A percentile compares a stretch with the other conserved stretches of the same genome.
phyloP scores from a whole-genome alignment of 2,113 vertebrate species.

The Monopterus albus region DNA sequence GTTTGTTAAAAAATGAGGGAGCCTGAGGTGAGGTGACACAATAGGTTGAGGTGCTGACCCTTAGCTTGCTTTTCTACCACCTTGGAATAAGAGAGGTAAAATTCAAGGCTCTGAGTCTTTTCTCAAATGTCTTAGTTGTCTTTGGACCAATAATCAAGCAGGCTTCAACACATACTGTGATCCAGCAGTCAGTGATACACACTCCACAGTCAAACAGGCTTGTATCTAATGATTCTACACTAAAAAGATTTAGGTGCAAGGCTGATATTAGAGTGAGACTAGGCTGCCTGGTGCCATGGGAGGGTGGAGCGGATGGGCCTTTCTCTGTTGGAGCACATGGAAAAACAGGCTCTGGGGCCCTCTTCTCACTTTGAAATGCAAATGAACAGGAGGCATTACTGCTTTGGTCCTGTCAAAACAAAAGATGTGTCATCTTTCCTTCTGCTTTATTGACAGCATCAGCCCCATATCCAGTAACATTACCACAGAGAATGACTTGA shows the following conservation, averaged over 20 bases:
- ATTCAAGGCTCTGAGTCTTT: slow-evolving; percentile 21
- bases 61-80: neutral
- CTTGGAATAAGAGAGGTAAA: slow-evolving; percentile 1
- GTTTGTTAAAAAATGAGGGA: neutral
- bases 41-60: slow-evolving; percentile 30
- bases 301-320: slow-evolving; percentile 25
- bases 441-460: slow-evolving; percentile 73
- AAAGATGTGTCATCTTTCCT: slow-evolving; percentile 73
- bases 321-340: slow-evolving; percentile 49
- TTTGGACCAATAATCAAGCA: slow-evolving; percentile 44
- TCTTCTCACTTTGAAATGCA: slow-evolving; percentile 60
- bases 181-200: slow-evolving; percentile 35
- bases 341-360: slow-evolving; percentile 55
- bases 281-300: slow-evolving; percentile 17
- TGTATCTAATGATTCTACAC: slow-evolving; percentile 32
- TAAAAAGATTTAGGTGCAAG: slow-evolving; percentile 49
- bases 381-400: slow-evolving; percentile 68
- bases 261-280: slow-evolving; percentile 23
- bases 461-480: slow-evolving; percentile 74
- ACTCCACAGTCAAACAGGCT: slow-evolving; percentile 42
- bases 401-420: slow-evolving; percentile 79
- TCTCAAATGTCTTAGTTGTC: slow-evolving; percentile 53
- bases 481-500: slow-evolving; percentile 70
- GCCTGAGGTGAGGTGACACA: slow-evolving; percentile 26
- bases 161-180: slow-evolving; percentile 23